These are phyloP conservation scores for Cephus rjabovi DNA, from an alignment of 2,888 invertebrate genomes.

Conservation along the genomic window DNA sequence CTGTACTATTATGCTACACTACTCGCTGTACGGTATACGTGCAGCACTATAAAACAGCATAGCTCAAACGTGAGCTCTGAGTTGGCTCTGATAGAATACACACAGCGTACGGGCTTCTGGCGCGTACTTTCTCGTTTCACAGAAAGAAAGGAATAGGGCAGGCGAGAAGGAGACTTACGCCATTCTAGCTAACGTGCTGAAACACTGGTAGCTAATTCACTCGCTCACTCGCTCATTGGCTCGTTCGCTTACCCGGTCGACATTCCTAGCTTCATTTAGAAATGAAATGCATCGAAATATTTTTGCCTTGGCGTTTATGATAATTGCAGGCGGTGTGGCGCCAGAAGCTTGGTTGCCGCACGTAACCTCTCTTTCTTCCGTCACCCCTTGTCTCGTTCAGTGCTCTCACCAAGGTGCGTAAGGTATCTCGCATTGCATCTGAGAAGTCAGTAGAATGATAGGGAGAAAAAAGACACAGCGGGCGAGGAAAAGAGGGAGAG, in stretches of 20 bases:
- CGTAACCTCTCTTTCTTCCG: too few relatives aligned
- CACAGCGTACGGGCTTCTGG: not conserved
- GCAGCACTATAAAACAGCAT: too few relatives aligned
- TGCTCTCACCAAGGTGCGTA: too few relatives aligned
- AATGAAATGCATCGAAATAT: constrained; percentile 44
- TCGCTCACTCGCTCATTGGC: not conserved
- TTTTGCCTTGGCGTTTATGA: constrained; percentile 50
- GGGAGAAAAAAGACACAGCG: not conserved
- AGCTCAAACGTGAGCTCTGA: too few relatives aligned
- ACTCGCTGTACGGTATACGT: too few relatives aligned
- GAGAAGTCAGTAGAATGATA: not conserved
- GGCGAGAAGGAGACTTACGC: constrained; percentile 7
- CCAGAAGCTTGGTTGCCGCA: constrained; percentile 36
- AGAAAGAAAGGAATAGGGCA: constrained; percentile 11
- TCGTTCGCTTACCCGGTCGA: constrained; percentile 12
- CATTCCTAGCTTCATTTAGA: constrained; percentile 47
- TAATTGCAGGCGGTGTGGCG: constrained; percentile 50
- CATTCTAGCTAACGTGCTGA: constrained; percentile 6
- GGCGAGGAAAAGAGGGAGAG: not conserved
- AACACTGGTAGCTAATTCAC: not conserved
- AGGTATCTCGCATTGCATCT: not conserved
- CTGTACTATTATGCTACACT: too few relatives aligned
- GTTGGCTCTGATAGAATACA: too few relatives aligned
- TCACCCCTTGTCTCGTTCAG: too few relatives aligned
- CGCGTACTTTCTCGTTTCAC: constrained; percentile 13